Evolutionary conservation across 2,797 vertebrate species (phyloP).

Genomic region (Saxicola maurus): DNA sequence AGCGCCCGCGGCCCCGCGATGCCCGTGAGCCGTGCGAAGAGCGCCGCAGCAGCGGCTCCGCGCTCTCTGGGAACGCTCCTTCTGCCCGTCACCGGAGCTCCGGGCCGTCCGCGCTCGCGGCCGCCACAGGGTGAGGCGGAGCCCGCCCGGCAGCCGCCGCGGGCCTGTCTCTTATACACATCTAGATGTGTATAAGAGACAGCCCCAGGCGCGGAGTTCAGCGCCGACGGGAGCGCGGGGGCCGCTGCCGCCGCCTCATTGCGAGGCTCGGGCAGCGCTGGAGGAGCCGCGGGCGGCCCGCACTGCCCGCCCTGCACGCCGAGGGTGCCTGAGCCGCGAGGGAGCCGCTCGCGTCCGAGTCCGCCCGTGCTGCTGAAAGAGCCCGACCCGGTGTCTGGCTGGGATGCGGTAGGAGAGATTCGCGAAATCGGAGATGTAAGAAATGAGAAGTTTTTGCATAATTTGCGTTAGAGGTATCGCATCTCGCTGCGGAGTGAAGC

Average conservation of each 20-base stretch:
- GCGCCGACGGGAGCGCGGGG: too few relatives aligned
- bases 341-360: neutral
- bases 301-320: neutral
- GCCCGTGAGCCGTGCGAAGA: rapidly evolving
- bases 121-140: constrained; percentile 61
- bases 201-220: too few relatives aligned
- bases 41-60: neutral
- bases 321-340: neutral
- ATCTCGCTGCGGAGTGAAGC: neutral
- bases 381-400: neutral
- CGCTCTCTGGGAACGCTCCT: neutral
- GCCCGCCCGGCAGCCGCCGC: too few relatives aligned
- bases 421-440: neutral
- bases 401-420: neutral
- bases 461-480: neutral
- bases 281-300: neutral
- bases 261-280: neutral
- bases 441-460: constrained; percentile 1
- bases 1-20: neutral
- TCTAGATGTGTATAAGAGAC: too few relatives aligned
- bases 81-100: neutral
- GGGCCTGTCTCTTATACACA: too few relatives aligned
- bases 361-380: neutral
- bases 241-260: neutral
- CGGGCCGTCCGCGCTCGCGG: neutral